These are phyloP conservation scores for Excalfactoria chinensis DNA, from an alignment of 2,113 vertebrate species.

Conservation along the genomic window DNA sequence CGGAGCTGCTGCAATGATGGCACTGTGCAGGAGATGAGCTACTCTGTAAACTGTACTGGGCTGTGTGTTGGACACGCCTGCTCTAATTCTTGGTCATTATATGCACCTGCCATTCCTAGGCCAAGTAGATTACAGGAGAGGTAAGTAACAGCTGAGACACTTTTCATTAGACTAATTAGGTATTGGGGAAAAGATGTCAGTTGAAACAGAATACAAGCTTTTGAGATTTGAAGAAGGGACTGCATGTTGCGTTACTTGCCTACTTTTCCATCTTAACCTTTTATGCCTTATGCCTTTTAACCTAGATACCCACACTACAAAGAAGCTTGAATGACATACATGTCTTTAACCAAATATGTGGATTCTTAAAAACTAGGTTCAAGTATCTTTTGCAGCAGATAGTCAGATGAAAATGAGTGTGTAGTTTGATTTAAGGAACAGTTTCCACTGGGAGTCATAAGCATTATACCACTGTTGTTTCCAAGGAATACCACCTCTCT, in stretches of 20 bases:
- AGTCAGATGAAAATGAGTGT: neutral
- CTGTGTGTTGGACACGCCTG: too few species aligned
- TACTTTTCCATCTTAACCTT: neutral
- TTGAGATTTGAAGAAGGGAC: neutral
- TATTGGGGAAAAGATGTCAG: neutral
- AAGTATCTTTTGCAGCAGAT: neutral
- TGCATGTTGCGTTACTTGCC: neutral
- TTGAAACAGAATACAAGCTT: neutral
- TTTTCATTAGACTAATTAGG: neutral
- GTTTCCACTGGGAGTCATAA: neutral
- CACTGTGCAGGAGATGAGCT: too few species aligned
- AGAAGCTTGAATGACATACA: neutral
- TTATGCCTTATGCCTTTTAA: too few species aligned
- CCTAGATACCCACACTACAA: neutral
- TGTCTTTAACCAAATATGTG: neutral
- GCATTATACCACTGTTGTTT: neutral
- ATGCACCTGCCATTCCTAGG: neutral
- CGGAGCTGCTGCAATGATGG: too few species aligned
- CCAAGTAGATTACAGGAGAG: neutral
- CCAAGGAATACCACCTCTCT: neutral
- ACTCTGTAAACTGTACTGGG: too few species aligned
- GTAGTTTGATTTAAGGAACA: neutral
- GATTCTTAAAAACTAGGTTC: neutral
- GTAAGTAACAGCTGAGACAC: neutral
- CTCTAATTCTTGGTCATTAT: neutral